These are phyloP conservation scores for Zygothrica quintamaculata DNA, from an alignment of 2,888 invertebrate genomes.

Conservation along the genomic window DNA sequence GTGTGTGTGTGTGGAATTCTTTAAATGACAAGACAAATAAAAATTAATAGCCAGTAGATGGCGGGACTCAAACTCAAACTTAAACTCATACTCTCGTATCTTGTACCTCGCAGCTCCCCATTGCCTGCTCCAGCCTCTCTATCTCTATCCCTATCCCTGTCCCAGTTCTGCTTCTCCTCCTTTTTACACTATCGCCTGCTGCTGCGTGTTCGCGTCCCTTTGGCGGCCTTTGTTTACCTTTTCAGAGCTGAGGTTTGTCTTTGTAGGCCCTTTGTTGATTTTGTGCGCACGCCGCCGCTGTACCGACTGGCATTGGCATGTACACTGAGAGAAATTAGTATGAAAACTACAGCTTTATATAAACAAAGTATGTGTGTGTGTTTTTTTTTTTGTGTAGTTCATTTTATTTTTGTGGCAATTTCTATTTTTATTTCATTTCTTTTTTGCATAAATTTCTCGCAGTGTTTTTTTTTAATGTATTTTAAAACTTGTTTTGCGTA, in stretches of 20 bases:
- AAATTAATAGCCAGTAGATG: conserved; percentile 69
- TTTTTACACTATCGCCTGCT: not conserved
- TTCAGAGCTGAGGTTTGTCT: conserved; percentile 56
- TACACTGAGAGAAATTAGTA: conserved; percentile 40
- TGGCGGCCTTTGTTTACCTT: conserved; percentile 75
- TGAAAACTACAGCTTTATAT: not conserved
- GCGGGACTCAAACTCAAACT: conserved; percentile 23
- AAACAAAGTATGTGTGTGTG: too few species aligned
- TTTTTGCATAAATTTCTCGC: conserved; percentile 16
- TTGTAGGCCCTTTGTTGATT: conserved; percentile 67
- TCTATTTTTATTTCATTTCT: not conserved
- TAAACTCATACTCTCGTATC: conserved; percentile 5
- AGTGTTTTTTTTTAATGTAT: conserved; percentile 36
- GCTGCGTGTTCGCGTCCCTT: conserved; percentile 54
- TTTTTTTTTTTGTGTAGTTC: too few species aligned
- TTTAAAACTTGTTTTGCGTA: conserved; percentile 60
- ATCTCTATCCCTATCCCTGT: conserved; percentile 1
- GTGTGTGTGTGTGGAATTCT: conserved; percentile 54
- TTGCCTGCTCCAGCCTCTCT: not conserved
- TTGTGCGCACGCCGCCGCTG: conserved; percentile 60
- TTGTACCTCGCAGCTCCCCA: conserved; percentile 2
- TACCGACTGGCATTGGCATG: conserved; percentile 21
- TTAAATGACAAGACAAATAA: conserved; percentile 76
- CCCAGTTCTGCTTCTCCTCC: conserved; percentile 18
- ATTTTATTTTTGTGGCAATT: not conserved